Conservation (phyloP, 1,140 invertebrate genomes). For the Hirudo medicinalis region DNA sequence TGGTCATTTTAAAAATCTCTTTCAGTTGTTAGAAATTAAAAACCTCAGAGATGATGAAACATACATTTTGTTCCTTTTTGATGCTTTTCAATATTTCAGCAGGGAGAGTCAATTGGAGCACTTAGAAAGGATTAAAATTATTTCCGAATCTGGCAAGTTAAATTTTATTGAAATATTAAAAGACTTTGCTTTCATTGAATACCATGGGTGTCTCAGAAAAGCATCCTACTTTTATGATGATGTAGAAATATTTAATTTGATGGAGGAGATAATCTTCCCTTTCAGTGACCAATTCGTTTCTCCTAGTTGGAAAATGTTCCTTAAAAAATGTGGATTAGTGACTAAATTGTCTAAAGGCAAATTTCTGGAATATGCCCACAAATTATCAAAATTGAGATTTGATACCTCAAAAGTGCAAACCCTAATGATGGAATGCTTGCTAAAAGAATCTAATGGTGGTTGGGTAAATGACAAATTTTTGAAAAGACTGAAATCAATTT, state of each 20-base stretch:
- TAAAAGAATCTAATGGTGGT: neutral
- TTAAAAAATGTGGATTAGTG: conserved; percentile 11
- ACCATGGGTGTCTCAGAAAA: neutral
- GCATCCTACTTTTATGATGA: neutral
- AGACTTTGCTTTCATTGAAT: neutral
- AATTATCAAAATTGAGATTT: conserved; percentile 1
- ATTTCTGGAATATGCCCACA: conserved; percentile 2
- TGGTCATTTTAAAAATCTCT: neutral
- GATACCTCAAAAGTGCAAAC: neutral
- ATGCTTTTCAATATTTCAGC: neutral
- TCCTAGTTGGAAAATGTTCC: conserved; percentile 17
- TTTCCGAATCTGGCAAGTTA: neutral
- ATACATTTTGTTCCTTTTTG: neutral
- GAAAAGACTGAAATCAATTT: neutral
- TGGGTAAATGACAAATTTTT: neutral
- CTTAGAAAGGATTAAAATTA: neutral
- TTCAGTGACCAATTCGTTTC: conserved; percentile 9
- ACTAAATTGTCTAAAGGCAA: neutral
- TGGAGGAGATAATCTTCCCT: conserved; percentile 12
- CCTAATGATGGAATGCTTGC: neutral
- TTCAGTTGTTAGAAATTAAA: neutral
- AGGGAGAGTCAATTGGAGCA: neutral
- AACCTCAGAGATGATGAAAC: neutral
- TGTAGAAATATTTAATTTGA: neutral
- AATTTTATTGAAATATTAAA: neutral